These are phyloP conservation scores for Echeneis naucrates DNA, from an alignment of 2,797 vertebrate species.

Conservation along the genomic window DNA sequence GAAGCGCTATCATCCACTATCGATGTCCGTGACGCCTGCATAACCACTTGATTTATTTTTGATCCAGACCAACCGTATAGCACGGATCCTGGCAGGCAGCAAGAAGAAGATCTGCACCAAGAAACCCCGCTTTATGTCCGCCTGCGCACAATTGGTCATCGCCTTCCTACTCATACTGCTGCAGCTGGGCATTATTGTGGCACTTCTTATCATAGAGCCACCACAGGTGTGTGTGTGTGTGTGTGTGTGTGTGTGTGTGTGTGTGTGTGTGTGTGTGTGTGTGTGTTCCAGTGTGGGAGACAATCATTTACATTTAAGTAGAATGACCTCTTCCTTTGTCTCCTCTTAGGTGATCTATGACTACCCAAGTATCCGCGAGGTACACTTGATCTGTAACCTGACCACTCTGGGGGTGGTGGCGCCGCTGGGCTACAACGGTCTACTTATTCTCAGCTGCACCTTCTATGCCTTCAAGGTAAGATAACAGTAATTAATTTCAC, in stretches of 20 bases:
- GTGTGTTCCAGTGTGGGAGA: conserved; percentile 3
- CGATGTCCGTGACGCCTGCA: conserved; percentile 43
- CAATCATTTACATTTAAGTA: conserved; percentile 7
- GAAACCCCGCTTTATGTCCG: conserved; percentile 99
- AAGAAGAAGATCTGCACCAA: conserved; percentile 99
- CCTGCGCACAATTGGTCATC: conserved; percentile 97
- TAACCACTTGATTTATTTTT: conserved; percentile 71
- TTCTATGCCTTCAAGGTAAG: conserved; percentile 97
- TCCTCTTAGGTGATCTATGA: conserved; percentile 90
- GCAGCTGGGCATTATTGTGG: conserved; percentile 96
- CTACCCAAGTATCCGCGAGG: conserved; percentile 96
- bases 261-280: conserved; percentile 65
- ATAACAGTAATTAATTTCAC: neutral
- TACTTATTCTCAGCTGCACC: conserved; percentile 98
- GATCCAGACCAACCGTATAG: conserved; percentile 90
- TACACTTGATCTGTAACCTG: conserved; percentile 97
- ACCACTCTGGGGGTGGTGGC: conserved; percentile 97
- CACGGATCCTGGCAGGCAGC: conserved; percentile 97
- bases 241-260: neutral
- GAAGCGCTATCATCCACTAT: conserved; percentile 24
- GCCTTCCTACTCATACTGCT: conserved; percentile 96
- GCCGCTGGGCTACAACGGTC: conserved; percentile 96
- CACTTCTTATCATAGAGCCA: conserved; percentile 96
- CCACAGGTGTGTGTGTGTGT: conserved; percentile 84
- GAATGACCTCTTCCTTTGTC: conserved; percentile 5